phyloP scores from a whole-genome alignment of 2,888 invertebrate genomes.

The Ypsolopha scabrella region DNA sequence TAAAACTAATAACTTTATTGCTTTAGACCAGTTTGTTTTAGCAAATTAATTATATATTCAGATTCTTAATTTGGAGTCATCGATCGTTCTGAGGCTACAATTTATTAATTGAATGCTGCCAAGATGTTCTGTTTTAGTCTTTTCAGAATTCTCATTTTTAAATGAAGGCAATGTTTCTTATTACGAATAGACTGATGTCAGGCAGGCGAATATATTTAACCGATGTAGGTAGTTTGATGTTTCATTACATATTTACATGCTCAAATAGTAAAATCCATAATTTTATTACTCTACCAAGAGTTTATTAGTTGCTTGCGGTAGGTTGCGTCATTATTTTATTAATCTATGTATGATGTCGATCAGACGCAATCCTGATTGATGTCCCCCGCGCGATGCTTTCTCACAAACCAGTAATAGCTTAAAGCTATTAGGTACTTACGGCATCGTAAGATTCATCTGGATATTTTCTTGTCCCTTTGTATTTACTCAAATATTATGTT shows the following conservation, averaged over 20 bases:
- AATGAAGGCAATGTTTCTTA: not conserved
- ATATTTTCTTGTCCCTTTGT: no score
- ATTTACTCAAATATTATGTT: no score
- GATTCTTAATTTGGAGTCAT: slow-evolving; percentile 20
- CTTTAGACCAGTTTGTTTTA: slow-evolving; percentile 1
- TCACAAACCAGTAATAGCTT: slow-evolving; percentile 32
- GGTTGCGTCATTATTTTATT: slow-evolving; percentile 15
- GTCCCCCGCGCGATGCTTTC: slow-evolving; percentile 15
- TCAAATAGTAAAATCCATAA: no score
- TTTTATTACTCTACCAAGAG: no score
- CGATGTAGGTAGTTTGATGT: no score
- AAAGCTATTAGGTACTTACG: slow-evolving; percentile 52
- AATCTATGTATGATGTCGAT: not conserved
- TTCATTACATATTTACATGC: no score
- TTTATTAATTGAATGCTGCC: slow-evolving; percentile 16
- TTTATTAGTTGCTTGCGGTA: not conserved
- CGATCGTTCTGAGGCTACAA: slow-evolving; percentile 27
- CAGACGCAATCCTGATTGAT: slow-evolving; percentile 47
- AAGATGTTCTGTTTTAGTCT: slow-evolving; percentile 3
- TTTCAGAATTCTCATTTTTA: not conserved
- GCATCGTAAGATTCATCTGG: not conserved
- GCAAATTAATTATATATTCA: not conserved
- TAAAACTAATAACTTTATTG: not conserved
- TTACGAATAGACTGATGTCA: not conserved
- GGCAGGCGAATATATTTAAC: not conserved